Base-by-base conservation (phyloP, 2,888 invertebrate species). In the Pterostichus niger region DNA sequence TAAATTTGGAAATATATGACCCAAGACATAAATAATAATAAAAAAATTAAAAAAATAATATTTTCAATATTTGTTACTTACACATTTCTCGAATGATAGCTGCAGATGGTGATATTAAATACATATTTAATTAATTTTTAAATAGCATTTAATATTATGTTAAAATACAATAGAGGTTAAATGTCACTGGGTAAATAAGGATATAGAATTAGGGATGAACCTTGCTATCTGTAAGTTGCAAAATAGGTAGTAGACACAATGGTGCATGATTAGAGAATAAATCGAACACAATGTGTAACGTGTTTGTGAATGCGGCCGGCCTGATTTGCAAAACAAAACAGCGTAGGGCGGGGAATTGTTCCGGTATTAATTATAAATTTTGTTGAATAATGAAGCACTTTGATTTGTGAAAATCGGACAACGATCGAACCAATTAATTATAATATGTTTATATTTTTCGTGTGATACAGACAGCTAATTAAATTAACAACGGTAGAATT, bases 401-500 rank as follows among this genome's bases (percentile, higher is more conserved):
- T 79, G 79, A 79, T 79, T 79, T 64, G 79, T 68, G 79, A 52
- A 79, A 79, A 79, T 79, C 64, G 64, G 64, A 44, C 64, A 49
- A 64, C 79, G 68, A 64, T 64, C 64, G 64, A 61, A 64, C 68
- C 61, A 79, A 79, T 79, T 79, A 79, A 79, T 79, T 79, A 79
- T 79, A 79, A 79, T 79, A 79, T 64, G 79, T 79, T 79, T 79
- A 79, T 79, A 79, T 79, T 79, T 79, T 79, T 79, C 79, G 64
- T 59, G 68, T 79, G 79, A 79, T 79, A 64, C 68, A 64, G 64
- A 79, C 79, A 64, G 79, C 79, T 79, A 79, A 79, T 79, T 79
- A 79, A 68, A 79, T 79, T 79, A 79, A 79, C 79, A 79, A 79
- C 79, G 79, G 64, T 79, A 79, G 79, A 79, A 79, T 79, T 79